Evolutionary conservation across 2,113 vertebrate species (phyloP).

Genomic region (Phyllopteryx taeniolatus): DNA sequence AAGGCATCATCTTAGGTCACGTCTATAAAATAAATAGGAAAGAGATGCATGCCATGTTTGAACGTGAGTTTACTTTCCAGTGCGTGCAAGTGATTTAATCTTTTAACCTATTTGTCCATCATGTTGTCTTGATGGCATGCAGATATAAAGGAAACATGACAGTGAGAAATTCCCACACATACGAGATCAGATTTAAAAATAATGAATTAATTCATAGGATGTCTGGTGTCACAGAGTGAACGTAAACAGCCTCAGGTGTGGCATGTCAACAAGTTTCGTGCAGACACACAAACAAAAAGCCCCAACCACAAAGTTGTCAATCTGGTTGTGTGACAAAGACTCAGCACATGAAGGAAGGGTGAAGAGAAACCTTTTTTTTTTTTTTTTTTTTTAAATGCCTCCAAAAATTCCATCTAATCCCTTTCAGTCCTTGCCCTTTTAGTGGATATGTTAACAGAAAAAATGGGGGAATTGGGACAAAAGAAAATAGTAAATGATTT

Average conservation of each 20-base stretch:
- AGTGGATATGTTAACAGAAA: not conserved
- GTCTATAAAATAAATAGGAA: not conserved
- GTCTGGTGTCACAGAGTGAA: not conserved
- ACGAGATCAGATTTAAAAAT: not conserved
- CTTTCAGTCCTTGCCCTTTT: not conserved
- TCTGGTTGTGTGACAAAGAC: conserved; percentile 20
- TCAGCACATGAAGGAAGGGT: not conserved
- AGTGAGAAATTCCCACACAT: not conserved
- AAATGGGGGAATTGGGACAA: not conserved
- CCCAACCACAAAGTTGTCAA: conserved; percentile 16
- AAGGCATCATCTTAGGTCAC: not conserved
- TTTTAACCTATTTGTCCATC: not conserved
- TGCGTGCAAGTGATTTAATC: not conserved
- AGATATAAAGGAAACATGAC: not conserved
- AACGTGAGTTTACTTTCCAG: not conserved
- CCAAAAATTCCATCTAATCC: not conserved
- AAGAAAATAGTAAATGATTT: not conserved
- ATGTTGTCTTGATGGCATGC: not conserved
- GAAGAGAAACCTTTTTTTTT: not conserved
- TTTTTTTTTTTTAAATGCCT: not conserved
- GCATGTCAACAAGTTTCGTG: conserved; percentile 6
- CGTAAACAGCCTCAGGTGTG: conserved; percentile 11
- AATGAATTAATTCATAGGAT: not conserved
- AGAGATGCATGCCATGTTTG: not conserved
- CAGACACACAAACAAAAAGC: not conserved